Base-by-base conservation (phyloP, 2,797 vertebrate genomes). In the Gymnothorax reevesii region DNA sequence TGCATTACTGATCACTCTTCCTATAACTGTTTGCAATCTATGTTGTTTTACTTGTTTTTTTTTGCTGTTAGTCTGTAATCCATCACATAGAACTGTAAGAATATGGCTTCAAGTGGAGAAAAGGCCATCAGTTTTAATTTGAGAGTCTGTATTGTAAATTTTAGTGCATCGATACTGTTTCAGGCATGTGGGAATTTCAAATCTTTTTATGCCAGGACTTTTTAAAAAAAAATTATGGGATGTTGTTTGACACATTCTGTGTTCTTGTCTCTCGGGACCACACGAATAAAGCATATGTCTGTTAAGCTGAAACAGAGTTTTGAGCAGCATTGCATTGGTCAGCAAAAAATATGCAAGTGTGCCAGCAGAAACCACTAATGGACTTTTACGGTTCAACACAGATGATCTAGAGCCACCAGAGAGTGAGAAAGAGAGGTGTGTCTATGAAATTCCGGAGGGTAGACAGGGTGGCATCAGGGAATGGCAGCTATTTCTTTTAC, bases 381-480 rank as follows among this genome's bases (percentile, higher is more conserved):
- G 73, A 77, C 73, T 77, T 52, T 52, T n/a, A 49, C 22, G 77
- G 52, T 9, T 55, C 22, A 22, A 52, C 7, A 17, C 77, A 80
- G 77, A 22, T 80, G 77, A 55, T 80, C 33, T 2, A 17, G 13
- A 79, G 75, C 8, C 75, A 79, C 25, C 85, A 82, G 85, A 83
- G 12, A 82, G 77, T 49, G 25, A 62, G 85, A 82, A 62, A 55
- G n/a, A 25, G 80, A 57, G 64, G 85, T 27, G 25, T 62, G 66
- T 83, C 64, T 42, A 22, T 83, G 42, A 54, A 54, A 83, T 69
- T 64, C 62, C 25, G 75, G 10, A 42, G 66, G 59, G 17, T 49
- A 54, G 83, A 83, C 33, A 17, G 7, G 52, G 60, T 33, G 83
- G 59, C 33, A 27, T 66, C 60, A 13, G 25, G 22, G 49, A 54